These are phyloP conservation scores for Pollimyrus isidori DNA, from an alignment of 2,113 vertebrate genomes.

Conservation along the genomic window DNA sequence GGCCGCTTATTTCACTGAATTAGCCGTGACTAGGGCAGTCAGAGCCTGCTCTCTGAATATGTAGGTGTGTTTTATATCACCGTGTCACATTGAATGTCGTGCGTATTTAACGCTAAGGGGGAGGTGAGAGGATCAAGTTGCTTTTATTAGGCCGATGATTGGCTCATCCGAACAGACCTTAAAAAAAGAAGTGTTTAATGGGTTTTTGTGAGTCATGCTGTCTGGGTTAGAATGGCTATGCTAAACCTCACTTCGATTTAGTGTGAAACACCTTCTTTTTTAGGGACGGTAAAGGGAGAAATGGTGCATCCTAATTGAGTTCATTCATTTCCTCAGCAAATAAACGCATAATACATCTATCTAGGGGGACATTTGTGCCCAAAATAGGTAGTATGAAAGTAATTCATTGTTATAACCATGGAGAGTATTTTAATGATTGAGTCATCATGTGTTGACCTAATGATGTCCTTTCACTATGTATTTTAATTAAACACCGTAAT, in stretches of 20 bases:
- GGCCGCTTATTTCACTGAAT: background rate
- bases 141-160: constrained; percentile 19
- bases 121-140: background rate
- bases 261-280: constrained; percentile 41
- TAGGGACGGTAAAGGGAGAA: constrained; percentile 40
- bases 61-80: constrained; percentile 10
- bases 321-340: constrained; percentile 13
- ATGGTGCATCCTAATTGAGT: constrained; percentile 33
- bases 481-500: constrained; percentile 1
- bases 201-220: background rate
- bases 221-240: background rate
- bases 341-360: background rate
- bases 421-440: background rate
- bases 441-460: background rate
- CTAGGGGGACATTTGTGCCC: background rate
- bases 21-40: background rate
- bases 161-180: background rate
- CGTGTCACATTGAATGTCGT: background rate
- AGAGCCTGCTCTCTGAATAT: background rate
- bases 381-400: background rate
- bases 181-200: constrained; percentile 16
- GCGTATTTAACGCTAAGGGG: background rate
- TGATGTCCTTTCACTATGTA: background rate
- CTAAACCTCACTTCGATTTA: constrained; percentile 46
- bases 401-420: background rate